Conservation (phyloP, 2,113 vertebrate genomes). For the human region DNA sequence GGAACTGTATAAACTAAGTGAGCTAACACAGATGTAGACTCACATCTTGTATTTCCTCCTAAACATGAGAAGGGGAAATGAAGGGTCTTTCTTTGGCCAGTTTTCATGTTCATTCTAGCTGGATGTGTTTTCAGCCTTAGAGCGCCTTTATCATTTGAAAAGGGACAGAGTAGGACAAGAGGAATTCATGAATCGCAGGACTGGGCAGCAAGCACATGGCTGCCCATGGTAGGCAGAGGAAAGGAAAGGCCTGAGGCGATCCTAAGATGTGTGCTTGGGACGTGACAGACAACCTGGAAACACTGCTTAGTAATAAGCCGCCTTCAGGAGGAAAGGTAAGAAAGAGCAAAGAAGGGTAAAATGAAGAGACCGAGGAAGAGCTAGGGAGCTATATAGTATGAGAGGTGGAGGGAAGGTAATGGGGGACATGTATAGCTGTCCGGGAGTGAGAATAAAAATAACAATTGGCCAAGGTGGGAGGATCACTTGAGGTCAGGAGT, state of each 20-base stretch:
- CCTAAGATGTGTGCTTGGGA: not conserved
- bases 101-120: slow-evolving; percentile 25
- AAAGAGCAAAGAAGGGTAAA: not conserved
- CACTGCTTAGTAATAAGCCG: not conserved
- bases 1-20: not conserved
- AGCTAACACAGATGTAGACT: slow-evolving; percentile 11
- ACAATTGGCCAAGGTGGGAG: not conserved
- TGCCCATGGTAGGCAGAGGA: not conserved
- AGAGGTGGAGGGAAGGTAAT: not conserved
- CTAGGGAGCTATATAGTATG: not conserved
- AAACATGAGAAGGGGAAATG: not conserved
- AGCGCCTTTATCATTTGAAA: not conserved
- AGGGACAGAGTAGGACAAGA: not conserved
- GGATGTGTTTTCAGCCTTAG: not conserved
- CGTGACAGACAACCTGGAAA: not conserved
- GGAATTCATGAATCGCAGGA: not conserved
- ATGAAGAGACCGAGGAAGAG: not conserved
- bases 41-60: not conserved
- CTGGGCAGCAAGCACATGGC: not conserved
- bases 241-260: not conserved
- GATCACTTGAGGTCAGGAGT: too few relatives aligned
- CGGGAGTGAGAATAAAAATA: not conserved
- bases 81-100: slow-evolving; percentile 45
- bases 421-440: not conserved
- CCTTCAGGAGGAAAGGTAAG: not conserved